These are phyloP conservation scores for Eretmochelys imbricata DNA, from an alignment of 2,113 vertebrate species.

Conservation along the genomic window DNA sequence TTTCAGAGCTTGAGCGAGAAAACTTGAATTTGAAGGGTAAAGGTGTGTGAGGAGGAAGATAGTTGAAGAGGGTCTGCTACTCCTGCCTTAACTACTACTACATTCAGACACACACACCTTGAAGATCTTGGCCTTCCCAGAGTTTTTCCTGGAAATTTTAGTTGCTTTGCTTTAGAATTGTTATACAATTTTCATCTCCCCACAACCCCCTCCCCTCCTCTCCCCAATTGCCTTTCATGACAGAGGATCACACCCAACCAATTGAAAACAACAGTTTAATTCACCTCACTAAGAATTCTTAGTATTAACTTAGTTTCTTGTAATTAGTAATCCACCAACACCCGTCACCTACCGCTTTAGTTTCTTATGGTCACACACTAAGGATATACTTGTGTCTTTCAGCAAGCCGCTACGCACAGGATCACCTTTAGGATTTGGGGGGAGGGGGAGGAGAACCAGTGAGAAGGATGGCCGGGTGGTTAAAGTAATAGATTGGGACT, in stretches of 20 bases:
- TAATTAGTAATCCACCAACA: not conserved
- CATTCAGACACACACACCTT: not conserved
- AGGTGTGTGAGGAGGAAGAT: not conserved
- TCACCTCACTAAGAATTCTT: not conserved
- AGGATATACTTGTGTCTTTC: not conserved
- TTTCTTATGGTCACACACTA: not conserved
- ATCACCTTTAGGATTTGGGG: not conserved
- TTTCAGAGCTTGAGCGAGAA: not conserved
- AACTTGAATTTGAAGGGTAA: not conserved
- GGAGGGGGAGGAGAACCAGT: too few relatives aligned
- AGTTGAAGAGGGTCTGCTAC: not conserved
- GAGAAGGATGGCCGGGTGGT: too few relatives aligned
- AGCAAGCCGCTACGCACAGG: not conserved
- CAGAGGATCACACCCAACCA: not conserved
- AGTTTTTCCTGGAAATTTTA: not conserved
- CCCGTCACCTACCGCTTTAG: not conserved
- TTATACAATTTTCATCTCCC: too few relatives aligned
- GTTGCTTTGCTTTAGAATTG: not conserved
- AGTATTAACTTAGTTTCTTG: not conserved
- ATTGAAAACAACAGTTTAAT: not conserved
- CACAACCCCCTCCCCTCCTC: not conserved
- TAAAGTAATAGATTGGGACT: too few relatives aligned
- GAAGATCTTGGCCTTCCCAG: not conserved
- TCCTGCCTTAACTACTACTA: not conserved
- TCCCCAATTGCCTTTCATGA: not conserved